Evolutionary conservation across 1,140 invertebrate genomes (phyloP), one percentile per base, ranked within the genome.

Genomic region (Lepidostoma basale): DNA sequence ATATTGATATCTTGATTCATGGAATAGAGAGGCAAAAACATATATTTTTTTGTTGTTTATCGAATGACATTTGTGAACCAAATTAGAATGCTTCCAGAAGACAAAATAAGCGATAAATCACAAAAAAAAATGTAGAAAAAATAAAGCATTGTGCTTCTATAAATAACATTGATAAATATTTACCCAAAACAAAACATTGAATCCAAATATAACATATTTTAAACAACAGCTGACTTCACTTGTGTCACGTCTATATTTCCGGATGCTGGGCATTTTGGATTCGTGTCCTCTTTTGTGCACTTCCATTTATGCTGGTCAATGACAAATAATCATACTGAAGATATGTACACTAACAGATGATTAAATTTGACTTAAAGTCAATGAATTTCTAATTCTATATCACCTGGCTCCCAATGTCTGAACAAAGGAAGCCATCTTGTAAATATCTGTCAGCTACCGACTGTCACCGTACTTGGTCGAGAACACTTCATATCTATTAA

Each of bases 111-210:
- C 10, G 2, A 47, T 9, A 3, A 22, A 47, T 3, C 1, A 4
- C 5, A 47, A 22, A 22, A 20, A 47, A 3, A 22, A 44, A 18
- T 47, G 20, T 22, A 23, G 10, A 54, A 5, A 28, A 28, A 26
- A 18, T 28, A 28, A n/a, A 54, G 4, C 3, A 12, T 28, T 2
- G 30, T 1, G 44, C 16, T 22, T 20, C 10, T 8, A 47, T 40
- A 12, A 70, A 54, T 36, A 58, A 59, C 62, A 16, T 14, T 4
- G 56, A 12, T 36, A 30, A 22, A 33, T 60, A 86, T 90, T 90
- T 82, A 97, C 93, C 95, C 96, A 98, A 86, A 98, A 97, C 74
- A 98, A 84, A 69, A 98, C 95, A 87, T 98, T 98, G 83, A 97
- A 96, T 78, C 92, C 90, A 84, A 98, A 98, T 75, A 98, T 96